Evolutionary conservation across 2,888 invertebrate species (phyloP).

Genomic region (Norana najaformis): DNA sequence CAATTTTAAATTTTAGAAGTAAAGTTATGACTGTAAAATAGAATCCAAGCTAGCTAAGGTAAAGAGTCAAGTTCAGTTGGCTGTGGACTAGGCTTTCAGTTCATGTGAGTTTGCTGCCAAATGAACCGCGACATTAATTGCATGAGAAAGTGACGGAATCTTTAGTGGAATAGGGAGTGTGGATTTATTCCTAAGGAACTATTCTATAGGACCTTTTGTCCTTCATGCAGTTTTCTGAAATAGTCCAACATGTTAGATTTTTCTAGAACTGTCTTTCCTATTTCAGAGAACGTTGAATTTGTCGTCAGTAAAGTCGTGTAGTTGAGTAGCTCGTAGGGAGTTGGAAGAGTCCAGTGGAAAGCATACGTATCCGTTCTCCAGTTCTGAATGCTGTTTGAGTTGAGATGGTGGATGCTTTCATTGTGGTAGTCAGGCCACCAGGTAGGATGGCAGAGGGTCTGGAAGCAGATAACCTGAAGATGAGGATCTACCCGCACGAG

Average conservation of each 20-base stretch:
- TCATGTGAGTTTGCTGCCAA: not conserved
- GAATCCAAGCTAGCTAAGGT: not conserved
- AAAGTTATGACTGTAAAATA: not conserved
- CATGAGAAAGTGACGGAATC: not conserved
- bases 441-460: conserved; percentile 55
- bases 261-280: conserved; percentile 51
- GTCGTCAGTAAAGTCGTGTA: conserved; percentile 43
- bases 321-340: conserved; percentile 52
- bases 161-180: not conserved
- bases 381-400: conserved; percentile 48
- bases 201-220: not conserved
- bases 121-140: not conserved
- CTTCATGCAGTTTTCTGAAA: conserved; percentile 28
- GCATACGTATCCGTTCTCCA: conserved; percentile 55
- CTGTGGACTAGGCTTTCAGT: not conserved
- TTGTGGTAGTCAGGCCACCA: conserved; percentile 53
- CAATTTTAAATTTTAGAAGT: not conserved
- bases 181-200: not conserved
- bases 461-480: conserved; percentile 56
- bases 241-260: conserved; percentile 39
- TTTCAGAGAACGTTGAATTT: conserved; percentile 53
- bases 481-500: conserved; percentile 51
- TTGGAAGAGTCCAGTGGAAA: conserved; percentile 59
- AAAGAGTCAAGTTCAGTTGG: not conserved
- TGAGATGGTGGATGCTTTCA: conserved; percentile 47